A percentile compares a stretch with the other conserved stretches of the same genome.
These are phyloP conservation scores for Beris morrisii DNA, from an alignment of 2,888 invertebrate genomes.

Conservation along the genomic window DNA sequence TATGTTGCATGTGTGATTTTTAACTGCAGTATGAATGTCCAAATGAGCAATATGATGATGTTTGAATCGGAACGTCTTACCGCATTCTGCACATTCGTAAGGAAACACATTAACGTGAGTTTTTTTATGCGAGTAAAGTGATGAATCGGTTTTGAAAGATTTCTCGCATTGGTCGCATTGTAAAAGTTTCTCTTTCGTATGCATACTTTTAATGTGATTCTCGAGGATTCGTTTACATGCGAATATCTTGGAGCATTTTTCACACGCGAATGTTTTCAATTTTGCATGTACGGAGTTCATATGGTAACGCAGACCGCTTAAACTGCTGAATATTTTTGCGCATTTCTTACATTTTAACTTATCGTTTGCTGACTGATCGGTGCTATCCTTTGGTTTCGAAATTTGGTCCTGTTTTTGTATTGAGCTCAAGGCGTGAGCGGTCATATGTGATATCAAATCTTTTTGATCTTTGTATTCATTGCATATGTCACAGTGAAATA, in stretches of 20 bases:
- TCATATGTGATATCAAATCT: constrained; percentile 55
- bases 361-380: constrained; percentile 34
- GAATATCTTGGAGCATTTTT: constrained; percentile 58
- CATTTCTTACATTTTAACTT: constrained; percentile 58
- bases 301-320: constrained; percentile 61
- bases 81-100: constrained; percentile 56
- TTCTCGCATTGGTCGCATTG: constrained; percentile 59
- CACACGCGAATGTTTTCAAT: constrained; percentile 58
- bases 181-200: constrained; percentile 56
- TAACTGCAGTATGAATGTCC: constrained; percentile 55
- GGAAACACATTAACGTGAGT: constrained; percentile 57
- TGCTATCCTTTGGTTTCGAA: constrained; percentile 30
- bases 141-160: constrained; percentile 57
- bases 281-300: constrained; percentile 58
- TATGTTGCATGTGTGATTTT: constrained; percentile 53
- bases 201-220: constrained; percentile 57
- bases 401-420: constrained; percentile 11
- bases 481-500: constrained; percentile 58
- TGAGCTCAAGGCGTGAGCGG: constrained; percentile 48
- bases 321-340: constrained; percentile 57
- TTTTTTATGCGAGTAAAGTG: constrained; percentile 59
- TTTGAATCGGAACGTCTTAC: constrained; percentile 58
- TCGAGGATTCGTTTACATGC: constrained; percentile 56
- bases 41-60: constrained; percentile 57
- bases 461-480: constrained; percentile 51